A percentile compares a stretch with the other conserved stretches of the same genome.
Conservation (phyloP, 2,797 vertebrate species). For the Sciurus vulgaris region DNA sequence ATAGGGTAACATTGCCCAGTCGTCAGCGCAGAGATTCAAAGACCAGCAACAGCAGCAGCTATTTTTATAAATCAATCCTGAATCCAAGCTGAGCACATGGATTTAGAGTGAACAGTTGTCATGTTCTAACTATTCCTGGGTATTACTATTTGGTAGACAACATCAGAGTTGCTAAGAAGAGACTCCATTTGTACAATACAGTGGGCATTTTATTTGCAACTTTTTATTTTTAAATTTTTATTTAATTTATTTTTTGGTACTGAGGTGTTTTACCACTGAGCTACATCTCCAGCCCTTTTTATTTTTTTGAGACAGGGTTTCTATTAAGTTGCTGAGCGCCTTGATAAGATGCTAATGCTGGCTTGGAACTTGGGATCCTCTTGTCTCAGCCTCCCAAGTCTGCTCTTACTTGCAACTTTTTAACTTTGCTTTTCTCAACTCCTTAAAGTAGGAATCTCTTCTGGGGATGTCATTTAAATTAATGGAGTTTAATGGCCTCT, state of each 20-base stretch:
- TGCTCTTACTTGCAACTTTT: not conserved
- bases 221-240: too few relatives aligned
- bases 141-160: conserved; percentile 46
- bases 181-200: not conserved
- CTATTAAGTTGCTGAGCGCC: too few relatives aligned
- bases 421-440: not conserved
- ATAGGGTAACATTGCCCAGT: conserved; percentile 76
- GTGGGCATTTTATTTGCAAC: conserved; percentile 22
- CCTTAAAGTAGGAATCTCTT: not conserved
- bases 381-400: too few relatives aligned
- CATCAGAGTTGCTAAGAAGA: conserved; percentile 49
- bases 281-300: not conserved
- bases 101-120: conserved; percentile 75
- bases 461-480: not conserved
- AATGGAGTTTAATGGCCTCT: not conserved
- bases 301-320: not conserved
- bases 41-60: conserved; percentile 65
- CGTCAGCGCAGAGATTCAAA: conserved; percentile 69
- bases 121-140: conserved; percentile 65
- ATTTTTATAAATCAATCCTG: conserved; percentile 35
- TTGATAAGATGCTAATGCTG: too few relatives aligned
- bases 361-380: too few relatives aligned
- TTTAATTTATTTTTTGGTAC: not conserved
- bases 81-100: conserved; percentile 72
- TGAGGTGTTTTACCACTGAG: not conserved